Base-by-base conservation (phyloP, 2,888 invertebrate genomes). In the Drosophila diplacantha region DNA sequence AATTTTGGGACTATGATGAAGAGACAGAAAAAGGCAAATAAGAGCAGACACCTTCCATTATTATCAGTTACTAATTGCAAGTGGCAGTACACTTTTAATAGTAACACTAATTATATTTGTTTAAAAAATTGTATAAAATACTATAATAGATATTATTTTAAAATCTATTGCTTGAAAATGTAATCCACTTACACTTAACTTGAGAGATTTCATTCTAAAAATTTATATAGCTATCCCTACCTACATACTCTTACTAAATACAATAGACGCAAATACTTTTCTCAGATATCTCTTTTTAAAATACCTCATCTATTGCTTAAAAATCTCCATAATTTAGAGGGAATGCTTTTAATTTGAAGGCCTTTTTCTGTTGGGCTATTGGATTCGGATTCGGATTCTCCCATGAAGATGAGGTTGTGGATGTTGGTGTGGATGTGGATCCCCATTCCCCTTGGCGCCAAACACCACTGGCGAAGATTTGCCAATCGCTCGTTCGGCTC, bases 401-500 rank as follows among this genome's bases (percentile, higher is more conserved):
- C 44, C 58, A 44, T 57, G 55, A 55, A 41, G 54, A 39, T 38
- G 55, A 26, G 55, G 41, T 18, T 52, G 52, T 22, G 52, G 29
- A 20, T 22, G 35, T 35, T 35, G 35, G 16, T 35, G 41, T 52
- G 39, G 24, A 29, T 44, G 58, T 59, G 58, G 58, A 60, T 50
- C 53, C 60, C 61, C 44, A 60, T 37, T 50, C 52, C 61, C 49
- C 46, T 51, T 52, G 56, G 69, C 51, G 46, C 38, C 58, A 54
- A 57, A 58, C 65, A 54, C 73, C 78, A 56, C 81, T 79, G 78
- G 44, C 55, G 72, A 73, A 74, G 80, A 80, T 83, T 81, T 83
- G 81, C 79, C 80, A 80, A 80, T 79, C 81, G 83, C 75, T 74
- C 41, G 69, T 29, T 44, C 29, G 12, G 29, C 41, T 41, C 9